These are phyloP conservation scores for Bufo bufo DNA, from an alignment of 2,113 vertebrate species.

Conservation along the genomic window DNA sequence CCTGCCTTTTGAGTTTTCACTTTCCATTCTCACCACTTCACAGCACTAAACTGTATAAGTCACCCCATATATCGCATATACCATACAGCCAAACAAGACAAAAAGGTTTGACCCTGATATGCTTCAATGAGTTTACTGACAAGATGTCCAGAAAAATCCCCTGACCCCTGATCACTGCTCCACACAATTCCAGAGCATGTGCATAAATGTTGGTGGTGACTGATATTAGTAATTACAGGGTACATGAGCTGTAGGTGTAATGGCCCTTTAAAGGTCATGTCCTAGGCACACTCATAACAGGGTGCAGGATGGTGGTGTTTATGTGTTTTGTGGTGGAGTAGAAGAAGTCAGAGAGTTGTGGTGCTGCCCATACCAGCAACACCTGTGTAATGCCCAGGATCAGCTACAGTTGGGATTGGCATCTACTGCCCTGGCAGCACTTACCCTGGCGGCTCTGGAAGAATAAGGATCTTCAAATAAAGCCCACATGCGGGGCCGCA, in stretches of 20 bases:
- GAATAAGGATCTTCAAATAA: conserved; percentile 97
- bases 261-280: neutral
- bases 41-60: neutral
- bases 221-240: neutral
- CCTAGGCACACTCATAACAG: neutral
- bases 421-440: conserved; percentile 36
- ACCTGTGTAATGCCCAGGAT: neutral
- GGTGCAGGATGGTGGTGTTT: neutral
- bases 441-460: conserved; percentile 94
- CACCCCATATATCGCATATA: neutral
- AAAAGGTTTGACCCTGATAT: neutral
- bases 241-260: neutral
- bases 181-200: neutral
- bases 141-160: neutral
- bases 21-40: neutral
- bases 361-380: neutral
- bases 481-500: conserved; percentile 91
- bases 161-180: neutral
- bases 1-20: neutral
- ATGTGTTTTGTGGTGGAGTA: neutral
- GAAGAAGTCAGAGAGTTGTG: neutral
- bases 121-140: neutral
- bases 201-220: neutral
- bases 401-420: too few species aligned
- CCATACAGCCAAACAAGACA: neutral